phyloP scores from a whole-genome alignment of 2,113 vertebrate species.

The Rhea pennata region DNA sequence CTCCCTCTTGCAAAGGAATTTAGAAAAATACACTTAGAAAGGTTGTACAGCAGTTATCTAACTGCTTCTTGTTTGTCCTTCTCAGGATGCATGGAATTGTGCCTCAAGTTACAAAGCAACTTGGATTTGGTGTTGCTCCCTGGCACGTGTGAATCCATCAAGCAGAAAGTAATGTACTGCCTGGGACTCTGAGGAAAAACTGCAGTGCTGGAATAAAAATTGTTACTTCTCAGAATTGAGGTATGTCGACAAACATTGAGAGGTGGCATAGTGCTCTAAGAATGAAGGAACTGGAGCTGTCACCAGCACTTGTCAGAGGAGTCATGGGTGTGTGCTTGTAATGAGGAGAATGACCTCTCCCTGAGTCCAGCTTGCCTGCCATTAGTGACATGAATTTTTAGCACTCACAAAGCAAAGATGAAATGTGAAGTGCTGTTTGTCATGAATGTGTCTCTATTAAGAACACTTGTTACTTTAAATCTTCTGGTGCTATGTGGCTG shows the following conservation, averaged over 20 bases:
- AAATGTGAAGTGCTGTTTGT: background rate
- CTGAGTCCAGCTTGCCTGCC: background rate
- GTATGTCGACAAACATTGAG: background rate
- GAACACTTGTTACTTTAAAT: background rate
- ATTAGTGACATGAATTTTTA: accelerated
- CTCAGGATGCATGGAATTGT: accelerated
- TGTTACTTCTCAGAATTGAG: background rate
- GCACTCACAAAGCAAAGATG: background rate
- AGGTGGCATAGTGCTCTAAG: background rate
- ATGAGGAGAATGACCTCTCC: background rate
- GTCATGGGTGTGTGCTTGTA: no score
- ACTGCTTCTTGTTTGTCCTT: background rate
- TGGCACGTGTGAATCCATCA: background rate
- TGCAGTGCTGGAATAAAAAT: background rate
- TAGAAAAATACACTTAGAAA: background rate
- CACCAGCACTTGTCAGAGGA: background rate
- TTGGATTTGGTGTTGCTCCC: background rate
- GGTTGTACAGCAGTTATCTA: background rate
- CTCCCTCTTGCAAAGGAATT: background rate
- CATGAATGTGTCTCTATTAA: background rate
- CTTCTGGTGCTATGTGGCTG: background rate
- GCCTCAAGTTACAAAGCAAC: background rate
- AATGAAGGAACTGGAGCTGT: background rate
- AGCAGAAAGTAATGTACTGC: background rate
- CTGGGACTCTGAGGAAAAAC: background rate